Base-by-base conservation (phyloP, 1,140 invertebrate genomes). In the Bombus soroeensis region DNA sequence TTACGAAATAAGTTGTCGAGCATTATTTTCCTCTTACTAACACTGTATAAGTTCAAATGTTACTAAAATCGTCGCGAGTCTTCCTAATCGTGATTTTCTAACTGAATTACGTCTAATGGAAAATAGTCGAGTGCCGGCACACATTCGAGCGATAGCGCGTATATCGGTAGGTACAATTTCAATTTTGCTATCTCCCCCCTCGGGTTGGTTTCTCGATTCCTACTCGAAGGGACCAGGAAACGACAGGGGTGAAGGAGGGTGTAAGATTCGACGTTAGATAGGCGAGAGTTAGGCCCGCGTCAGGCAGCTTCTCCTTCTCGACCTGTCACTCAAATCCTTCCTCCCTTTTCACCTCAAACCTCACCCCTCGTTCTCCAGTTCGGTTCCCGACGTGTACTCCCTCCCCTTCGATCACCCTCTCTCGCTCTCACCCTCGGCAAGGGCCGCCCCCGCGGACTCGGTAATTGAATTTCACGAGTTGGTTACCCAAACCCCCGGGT, bases 401-500 rank as follows among this genome's bases (percentile, higher is more conserved):
- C 81, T 79, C 88, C 83, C 76, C 86, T 83, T 85, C 88, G 88
- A 43, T 66, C 85, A 88, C 82, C 88, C 88, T 87, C 83, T 74
- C 85, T 47, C 76, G 78, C 89, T 53, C 47, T 53, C 47, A 81
- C 87, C 76, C 89, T 88, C 79, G 62, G 87, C 89, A 83, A 85
- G 89, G 85, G 81, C 90, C 86, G 91, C 92, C 92, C 93, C 92
- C 92, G 93, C 92, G 93, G 92, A 93, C 94, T 93, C 93, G 93
- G 93, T 95, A 95, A 95, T 95, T 95, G 94, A 95, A 95, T 95
- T 95, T 95, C 94, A 95, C 94, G 92, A 95, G 93, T 94, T 95
- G 94, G 94, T 95, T 95, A 94, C 92, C 94, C 94, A 92, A 93
- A 93, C 92, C 93, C 93, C 87, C 88, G 91, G 90, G 87, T 91